Base-by-base conservation (phyloP, 2,113 vertebrate species). In the Ctenomys sociabilis region DNA sequence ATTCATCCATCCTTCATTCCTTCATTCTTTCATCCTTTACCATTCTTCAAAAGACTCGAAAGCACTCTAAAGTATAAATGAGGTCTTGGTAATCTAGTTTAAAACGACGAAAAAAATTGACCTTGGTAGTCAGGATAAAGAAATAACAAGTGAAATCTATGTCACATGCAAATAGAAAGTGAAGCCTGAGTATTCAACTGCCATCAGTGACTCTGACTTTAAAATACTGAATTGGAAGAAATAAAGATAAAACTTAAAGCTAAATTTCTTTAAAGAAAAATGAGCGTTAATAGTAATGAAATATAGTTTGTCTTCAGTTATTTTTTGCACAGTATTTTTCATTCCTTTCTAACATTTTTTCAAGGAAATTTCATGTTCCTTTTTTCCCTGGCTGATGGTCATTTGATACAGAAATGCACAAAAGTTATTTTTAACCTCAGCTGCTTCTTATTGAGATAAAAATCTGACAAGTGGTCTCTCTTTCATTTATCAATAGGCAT, bases 141-240 rank as follows among this genome's bases (percentile, higher is more conserved):
- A 78, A 21, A 22, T 72, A 72, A 59, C 70, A 59, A 90, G 81
- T 80, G n/a, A 73, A 93, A 91, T 63, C 35, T 70, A 24, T 84
- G 16, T 83, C 75, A 64, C 32, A 17, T 43, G 35, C 54, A 49
- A 84, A 59, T 5, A 68, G 9, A 77, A 95, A 72, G 10, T 59
- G 57, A 91, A 49, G 28, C 2, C 43, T 70, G 19, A 2, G 1
- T 40, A 78, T 78, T 81, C 82, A 77, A 54, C 0, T 37, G 22
- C 35, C 7, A 0, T 5, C 3, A 87, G 22, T 22, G 78, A 11
- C 43, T 80, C 52, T 49, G 43, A 77, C n/a, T 81, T 66, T 66
- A 94, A 95, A 95, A 77, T n/a, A 45, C 22, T 66, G 68, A 66
- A 64, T 24, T 35, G 0, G 57, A 94, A 93, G 57, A 64, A 91